A percentile compares a stretch with the other conserved stretches of the same genome.
phyloP scores from a whole-genome alignment of 1,140 invertebrate genomes.

The Hermatobates lingyangjiaoensis region DNA sequence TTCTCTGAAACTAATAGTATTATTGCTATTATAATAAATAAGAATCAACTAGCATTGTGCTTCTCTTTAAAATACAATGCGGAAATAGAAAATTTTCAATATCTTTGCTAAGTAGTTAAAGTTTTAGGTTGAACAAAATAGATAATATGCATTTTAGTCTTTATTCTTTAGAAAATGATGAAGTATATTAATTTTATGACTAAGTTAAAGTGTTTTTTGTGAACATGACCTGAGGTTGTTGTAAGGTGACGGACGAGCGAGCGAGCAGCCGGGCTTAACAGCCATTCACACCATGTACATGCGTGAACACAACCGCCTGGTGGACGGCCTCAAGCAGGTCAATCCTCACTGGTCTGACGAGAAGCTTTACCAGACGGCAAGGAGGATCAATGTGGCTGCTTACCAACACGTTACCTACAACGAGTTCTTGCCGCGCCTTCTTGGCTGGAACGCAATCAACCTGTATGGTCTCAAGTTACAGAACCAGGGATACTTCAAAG shows the following conservation, averaged over 20 bases:
- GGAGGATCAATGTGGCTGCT: conserved; percentile 60
- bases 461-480: conserved; percentile 68
- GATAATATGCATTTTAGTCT: too few species aligned
- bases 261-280: conserved; percentile 71
- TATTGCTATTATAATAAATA: too few species aligned
- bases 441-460: conserved; percentile 66
- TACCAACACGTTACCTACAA: conserved; percentile 75
- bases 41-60: too few species aligned
- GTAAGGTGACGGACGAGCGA: conserved; percentile 62
- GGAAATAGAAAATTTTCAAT: too few species aligned
- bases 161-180: too few species aligned
- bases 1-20: too few species aligned
- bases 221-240: too few species aligned
- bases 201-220: too few species aligned
- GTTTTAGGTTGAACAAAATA: too few species aligned
- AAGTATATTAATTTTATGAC: too few species aligned
- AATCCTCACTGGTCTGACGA: conserved; percentile 80
- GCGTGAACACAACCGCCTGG: conserved; percentile 76
- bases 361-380: conserved; percentile 67
- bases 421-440: conserved; percentile 69
- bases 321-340: conserved; percentile 46
- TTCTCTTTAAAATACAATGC: too few species aligned
- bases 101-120: too few species aligned
- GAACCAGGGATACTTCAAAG: conserved; percentile 76
- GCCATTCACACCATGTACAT: conserved; percentile 76